phyloP scores from a whole-genome alignment of 2,113 vertebrate species.

The Numida meleagris region DNA sequence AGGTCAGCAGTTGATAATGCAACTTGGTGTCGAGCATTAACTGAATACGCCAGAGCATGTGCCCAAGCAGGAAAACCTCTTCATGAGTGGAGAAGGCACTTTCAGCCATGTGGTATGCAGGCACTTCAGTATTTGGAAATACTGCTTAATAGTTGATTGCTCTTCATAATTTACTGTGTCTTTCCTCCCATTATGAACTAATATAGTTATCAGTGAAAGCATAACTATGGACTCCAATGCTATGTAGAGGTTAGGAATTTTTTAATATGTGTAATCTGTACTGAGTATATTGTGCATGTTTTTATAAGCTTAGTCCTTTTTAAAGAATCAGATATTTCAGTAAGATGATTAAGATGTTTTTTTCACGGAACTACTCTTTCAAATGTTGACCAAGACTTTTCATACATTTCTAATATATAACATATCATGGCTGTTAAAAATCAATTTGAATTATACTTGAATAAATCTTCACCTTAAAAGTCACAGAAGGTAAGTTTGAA shows the following conservation, averaged over 20 bases:
- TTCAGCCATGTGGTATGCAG: constrained; percentile 87
- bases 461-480: background rate
- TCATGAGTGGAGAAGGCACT: constrained; percentile 85
- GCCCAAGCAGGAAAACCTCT: constrained; percentile 91
- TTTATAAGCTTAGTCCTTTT: background rate
- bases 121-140: background rate
- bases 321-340: too few species aligned
- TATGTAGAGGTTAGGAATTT: background rate
- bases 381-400: background rate
- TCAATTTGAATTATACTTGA: background rate
- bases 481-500: background rate
- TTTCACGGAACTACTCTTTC: background rate
- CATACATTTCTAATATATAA: background rate
- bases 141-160: background rate
- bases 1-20: constrained; percentile 85
- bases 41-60: constrained; percentile 91
- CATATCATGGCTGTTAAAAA: background rate
- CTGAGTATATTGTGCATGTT: background rate
- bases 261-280: background rate
- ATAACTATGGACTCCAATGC: background rate
- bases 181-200: background rate
- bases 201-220: rapidly evolving
- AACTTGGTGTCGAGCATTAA: constrained; percentile 90
- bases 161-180: background rate
- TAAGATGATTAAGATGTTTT: background rate